Evolutionary conservation across 2,797 vertebrate species (phyloP), one percentile per base, ranked within the genome.

Genomic region (Falco rusticolus): DNA sequence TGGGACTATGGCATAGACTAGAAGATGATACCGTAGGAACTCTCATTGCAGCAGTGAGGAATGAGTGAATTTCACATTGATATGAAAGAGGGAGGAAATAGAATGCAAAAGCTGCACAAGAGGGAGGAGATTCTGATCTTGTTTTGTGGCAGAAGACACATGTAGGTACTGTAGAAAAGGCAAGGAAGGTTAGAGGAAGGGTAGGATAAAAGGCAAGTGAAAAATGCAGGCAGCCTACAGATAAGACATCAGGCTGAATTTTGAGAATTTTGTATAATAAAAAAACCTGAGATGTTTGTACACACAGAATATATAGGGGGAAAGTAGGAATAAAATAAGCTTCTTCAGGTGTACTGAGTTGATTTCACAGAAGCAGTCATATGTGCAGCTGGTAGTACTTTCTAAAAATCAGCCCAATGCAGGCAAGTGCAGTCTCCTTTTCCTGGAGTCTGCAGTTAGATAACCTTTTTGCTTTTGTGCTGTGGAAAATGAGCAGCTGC

Each of bases 201-300:
- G 16, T 82, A 33, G 47, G 9, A 10, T n/a, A 33, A 33, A 50
- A 65, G 31, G 28, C 48, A 9, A 76, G 12, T 75, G 17, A 45
- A 47, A 69, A 72, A 54, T n/a, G 16, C 17, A 37, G 45, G 33
- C 26, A 69, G 24, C 33, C 33, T 79, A 7, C 13, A 25, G 64
- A 5, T 57, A 45, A 0, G 2, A 31, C 4, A 10, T 7, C 0
- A 5, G 29, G 11, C 15, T 84, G 20, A 63, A 41, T 37, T 92
- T 65, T 13, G 4, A 41, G 20, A 63, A 41, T 37, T 92, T 65
- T 13, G 4, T 45, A 2, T 76, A 48, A 41, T 63, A 19, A 34
- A 24, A 70, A 39, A 56, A 65, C 15, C 31, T 10, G 24, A 24
- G 57, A 72, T 24, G 15, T n/a, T n/a, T 77, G 21, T 6, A 11